Conservation (phyloP, 2,888 invertebrate genomes). For the Idaea aversata region DNA sequence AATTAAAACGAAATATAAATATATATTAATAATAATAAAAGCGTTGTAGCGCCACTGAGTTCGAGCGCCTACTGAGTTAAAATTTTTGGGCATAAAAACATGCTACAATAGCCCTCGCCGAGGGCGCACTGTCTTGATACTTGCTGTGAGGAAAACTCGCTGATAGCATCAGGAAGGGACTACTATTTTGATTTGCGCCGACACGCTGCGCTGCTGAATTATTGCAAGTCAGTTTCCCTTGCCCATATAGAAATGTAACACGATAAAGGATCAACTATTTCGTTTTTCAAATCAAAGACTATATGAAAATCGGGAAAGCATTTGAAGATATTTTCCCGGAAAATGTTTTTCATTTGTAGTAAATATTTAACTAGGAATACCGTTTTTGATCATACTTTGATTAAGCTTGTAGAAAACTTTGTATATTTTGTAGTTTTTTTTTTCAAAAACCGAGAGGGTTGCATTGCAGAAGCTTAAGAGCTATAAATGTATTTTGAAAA, state of each 20-base stretch:
- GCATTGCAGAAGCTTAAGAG: no score
- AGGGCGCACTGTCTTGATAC: conserved; percentile 64
- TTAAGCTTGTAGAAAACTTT: no score
- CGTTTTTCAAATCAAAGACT: no score
- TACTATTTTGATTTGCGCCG: conserved; percentile 18
- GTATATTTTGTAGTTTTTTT: no score
- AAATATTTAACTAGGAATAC: no score
- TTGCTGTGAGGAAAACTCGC: conserved; percentile 47
- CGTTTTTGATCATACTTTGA: no score
- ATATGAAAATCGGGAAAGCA: no score
- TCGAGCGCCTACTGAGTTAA: conserved; percentile 81
- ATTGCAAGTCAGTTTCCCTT: background rate
- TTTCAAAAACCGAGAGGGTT: no score
- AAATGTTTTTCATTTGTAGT: no score
- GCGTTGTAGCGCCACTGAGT: conserved; percentile 78
- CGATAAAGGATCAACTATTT: no score
- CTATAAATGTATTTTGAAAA: no score
- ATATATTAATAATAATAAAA: conserved; percentile 80
- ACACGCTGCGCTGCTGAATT: background rate
- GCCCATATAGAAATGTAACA: background rate
- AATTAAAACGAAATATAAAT: conserved; percentile 81
- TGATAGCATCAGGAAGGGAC: conserved; percentile 32
- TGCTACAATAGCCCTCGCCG: conserved; percentile 77
- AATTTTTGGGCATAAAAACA: conserved; percentile 81
- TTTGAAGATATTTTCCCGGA: no score